Evolutionary conservation across 2,113 vertebrate genomes (phyloP), one percentile per base, ranked within the genome.

Genomic region (Carlito syrichta): DNA sequence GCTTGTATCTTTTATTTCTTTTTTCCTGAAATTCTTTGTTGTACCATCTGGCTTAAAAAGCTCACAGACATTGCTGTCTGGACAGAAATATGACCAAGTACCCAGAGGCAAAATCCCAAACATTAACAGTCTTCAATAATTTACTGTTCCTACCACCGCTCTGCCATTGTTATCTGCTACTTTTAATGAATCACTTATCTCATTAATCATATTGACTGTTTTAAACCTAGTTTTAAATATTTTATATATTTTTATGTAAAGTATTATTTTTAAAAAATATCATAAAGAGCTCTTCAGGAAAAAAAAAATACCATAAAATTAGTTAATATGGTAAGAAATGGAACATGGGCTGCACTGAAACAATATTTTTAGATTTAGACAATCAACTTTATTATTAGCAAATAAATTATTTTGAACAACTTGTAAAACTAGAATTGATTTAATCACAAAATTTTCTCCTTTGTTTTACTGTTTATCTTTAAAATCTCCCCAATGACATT

Each of bases 161-260:
- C 27, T 76, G 76, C 16, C 69, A 62, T 20, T 96, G 8, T 54
- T 94, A 45, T 27, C 30, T 92, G 95, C 56, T 50, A 92, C 12
- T 97, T 97, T 81, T 96, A 94, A 96, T 43, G 6, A 97, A 91
- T 84, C 95, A 96, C 76, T 68, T 38, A 68, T 91, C 11, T 23
- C 60, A 97, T 92, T 89, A 56, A 48, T 91, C 20, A 76, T 90
- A 19, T 45, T 66, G 62, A 88, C 19, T 73, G 20, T 27, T 95
- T 94, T 45, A 84, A 27, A 85, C 27, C 43, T 91, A 43, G 68
- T 66, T 84, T 76, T 78, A 91, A 94, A 85, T 89, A 92, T 82
- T 87, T 96, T 86, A 95, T 45, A 87, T 8, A 78, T 62, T 38
- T 84, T 91, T 68, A 68, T 5, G 73, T 74, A 78, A 96, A 32